Base-by-base conservation (phyloP, 2,113 vertebrate species). In the Tringa solitaria region DNA sequence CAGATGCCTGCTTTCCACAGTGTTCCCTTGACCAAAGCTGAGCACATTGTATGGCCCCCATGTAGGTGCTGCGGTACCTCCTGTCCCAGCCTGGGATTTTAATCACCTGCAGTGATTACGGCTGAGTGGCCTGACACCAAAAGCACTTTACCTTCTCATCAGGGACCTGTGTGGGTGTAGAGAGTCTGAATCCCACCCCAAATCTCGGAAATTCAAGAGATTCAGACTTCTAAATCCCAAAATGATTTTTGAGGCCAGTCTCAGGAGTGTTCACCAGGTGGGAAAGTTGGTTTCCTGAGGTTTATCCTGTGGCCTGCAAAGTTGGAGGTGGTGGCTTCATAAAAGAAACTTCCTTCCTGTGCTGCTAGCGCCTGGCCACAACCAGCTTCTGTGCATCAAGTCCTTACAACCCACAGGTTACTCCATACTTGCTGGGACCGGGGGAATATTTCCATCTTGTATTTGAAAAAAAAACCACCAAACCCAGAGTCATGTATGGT, bases 201-300 rank as follows among this genome's bases (percentile, higher is more conserved):
- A 50, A 75, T 69, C 32, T 60, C 23, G 5, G 32, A 78, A 84
- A 17, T 32, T 39, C 7, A 37, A 54, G 48, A 39, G 8, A 57
- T 17, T 7, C 9, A 79, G 24, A 12, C 9, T n/a, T 46, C n/a
- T 61, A 80, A 90, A 77, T 39, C 15, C 21, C 22, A 8, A 65
- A 74, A 51, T 10, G 1, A 19, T 45, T 65, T 61, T n/a, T 57
- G 26, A 64, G 11, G 28, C 4, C 13, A 5, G 12, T 18, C 9
- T 57, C 2, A 1, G 21, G 18, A 37, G 8, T 18, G 43, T 75
- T 63, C 9, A 50, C 1, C 5, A 12, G 7, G 6, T 1, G 4
- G 39, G 28, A 83, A 83, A 14, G 12, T 19, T 37, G 19, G 5
- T 50, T 84, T 74, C 16, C n/a, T 4, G 4, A 51, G 20, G 26